Evolutionary conservation across 2,888 invertebrate species (phyloP).

Genomic region (Osedax fenrisi): DNA sequence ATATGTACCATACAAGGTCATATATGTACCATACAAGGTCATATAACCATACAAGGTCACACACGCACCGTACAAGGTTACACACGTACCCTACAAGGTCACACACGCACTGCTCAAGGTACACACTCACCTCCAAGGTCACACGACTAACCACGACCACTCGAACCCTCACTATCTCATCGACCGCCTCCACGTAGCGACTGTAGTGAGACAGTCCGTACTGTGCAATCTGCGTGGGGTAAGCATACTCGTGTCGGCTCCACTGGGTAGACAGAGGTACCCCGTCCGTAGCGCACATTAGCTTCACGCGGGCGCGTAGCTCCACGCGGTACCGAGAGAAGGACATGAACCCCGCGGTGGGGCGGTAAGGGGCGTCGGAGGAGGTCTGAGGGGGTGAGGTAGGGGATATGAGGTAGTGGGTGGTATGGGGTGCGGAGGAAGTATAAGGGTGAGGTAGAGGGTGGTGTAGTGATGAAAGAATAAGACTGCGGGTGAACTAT

Average conservation of each 20-base stretch:
- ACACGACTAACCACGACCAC: too few relatives aligned
- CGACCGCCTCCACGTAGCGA: constrained; percentile 34
- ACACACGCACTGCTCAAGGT: too few relatives aligned
- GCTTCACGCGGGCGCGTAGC: constrained; percentile 83
- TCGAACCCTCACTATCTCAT: too few relatives aligned
- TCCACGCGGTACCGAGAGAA: constrained; percentile 97
- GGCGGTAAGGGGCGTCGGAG: constrained; percentile 75
- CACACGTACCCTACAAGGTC: too few relatives aligned
- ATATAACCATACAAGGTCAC: too few relatives aligned
- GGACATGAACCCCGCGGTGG: constrained; percentile 80
- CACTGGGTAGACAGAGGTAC: constrained; percentile 57
- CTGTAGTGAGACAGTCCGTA: constrained; percentile 93
- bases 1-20: too few relatives aligned
- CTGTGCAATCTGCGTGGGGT: constrained; percentile 96
- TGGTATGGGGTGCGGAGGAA: not conserved
- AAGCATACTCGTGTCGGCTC: constrained; percentile 86
- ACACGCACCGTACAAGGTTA: too few relatives aligned
- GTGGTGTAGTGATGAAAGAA: not conserved
- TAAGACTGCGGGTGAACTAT: not conserved
- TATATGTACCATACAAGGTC: too few relatives aligned
- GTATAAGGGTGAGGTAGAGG: not conserved
- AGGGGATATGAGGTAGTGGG: not conserved
- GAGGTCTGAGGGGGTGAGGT: not conserved
- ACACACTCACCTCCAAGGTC: too few relatives aligned
- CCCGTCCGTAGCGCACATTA: constrained; percentile 65